Base-by-base conservation (phyloP, 2,888 invertebrate species). In the Drosophila engyochracea region DNA sequence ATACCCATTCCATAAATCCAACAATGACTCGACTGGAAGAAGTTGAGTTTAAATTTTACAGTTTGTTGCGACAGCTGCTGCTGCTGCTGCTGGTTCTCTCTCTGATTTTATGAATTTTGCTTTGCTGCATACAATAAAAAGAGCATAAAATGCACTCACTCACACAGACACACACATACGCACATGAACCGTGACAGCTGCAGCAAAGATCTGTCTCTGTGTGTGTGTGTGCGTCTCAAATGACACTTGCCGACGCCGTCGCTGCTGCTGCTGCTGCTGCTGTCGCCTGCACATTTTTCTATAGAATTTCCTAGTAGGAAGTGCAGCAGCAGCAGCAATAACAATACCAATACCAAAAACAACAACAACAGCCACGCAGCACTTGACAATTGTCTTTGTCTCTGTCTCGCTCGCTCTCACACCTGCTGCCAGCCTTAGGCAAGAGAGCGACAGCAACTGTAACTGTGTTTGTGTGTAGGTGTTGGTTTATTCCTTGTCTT, bases 281-380 rank as follows among this genome's bases (percentile, higher is more conserved):
- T 51, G 57, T 64, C 47, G 70, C 30, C 79, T 79, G 83, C 79
- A 85, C 77, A 87, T 79, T 70, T 78, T 89, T 82, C 88, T 73
- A 55, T 71, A 75, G 82, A 86, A 87, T 86, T 87, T 78, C 85
- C 87, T 82, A 89, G 78, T 82, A 89, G 85, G 85, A 86, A 86
- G 89, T 89, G 87, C 89, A 86, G 69, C 63, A 76, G 51, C 59
- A 81, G 37, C 62, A 76, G 63, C 61, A 68, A 53, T 35, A 64
- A 39, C 37, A 69, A 49, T 41, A 69, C 37, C 33, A 61, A 65
- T 61, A 58, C 52, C 25, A 52, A 67, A 55, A 25, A 47, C 7
- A 47, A 47, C 22, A 47, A 47, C 25, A 47, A 47, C 16, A 47
- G 47, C 16, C 16, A 25, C 47, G 47, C 16, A 73, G 60, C 86